Evolutionary conservation across 2,113 vertebrate genomes (phyloP).

Genomic region (Cinclus cinclus): DNA sequence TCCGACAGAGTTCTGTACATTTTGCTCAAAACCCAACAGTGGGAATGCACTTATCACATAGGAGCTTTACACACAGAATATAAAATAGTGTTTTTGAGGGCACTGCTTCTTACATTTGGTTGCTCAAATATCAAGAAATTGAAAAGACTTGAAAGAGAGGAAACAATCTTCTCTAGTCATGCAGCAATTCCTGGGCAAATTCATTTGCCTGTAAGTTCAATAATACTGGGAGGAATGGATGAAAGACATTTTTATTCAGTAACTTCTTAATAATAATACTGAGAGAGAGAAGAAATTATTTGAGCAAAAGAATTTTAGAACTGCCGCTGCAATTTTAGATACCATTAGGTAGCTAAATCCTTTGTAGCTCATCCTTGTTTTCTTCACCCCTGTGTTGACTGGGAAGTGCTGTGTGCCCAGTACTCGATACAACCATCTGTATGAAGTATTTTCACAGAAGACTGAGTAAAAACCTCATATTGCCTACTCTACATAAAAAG

Average conservation of each 20-base stretch:
- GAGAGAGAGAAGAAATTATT: not conserved
- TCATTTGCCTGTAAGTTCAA: not conserved
- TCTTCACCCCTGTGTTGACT: not conserved
- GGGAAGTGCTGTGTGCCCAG: not conserved
- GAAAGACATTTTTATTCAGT: not conserved
- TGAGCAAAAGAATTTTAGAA: not conserved
- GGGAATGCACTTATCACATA: not conserved
- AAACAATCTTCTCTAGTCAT: not conserved
- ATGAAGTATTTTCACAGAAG: not conserved
- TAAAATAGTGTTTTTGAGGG: not conserved
- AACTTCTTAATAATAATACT: not conserved
- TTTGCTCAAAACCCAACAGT: not conserved
- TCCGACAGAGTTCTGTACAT: not conserved
- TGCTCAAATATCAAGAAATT: not conserved
- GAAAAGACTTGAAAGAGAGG: not conserved
- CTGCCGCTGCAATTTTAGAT: not conserved
- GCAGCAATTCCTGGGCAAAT: not conserved
- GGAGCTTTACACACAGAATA: not conserved
- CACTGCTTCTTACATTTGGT: not conserved
- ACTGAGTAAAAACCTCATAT: not conserved
- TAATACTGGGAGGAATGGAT: not conserved
- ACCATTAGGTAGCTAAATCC: not conserved
- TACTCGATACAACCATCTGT: not conserved
- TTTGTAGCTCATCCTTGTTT: not conserved
- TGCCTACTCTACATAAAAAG: not conserved